Conservation (phyloP, 2,888 invertebrate genomes). For the Minunthozetes semirufus region DNA sequence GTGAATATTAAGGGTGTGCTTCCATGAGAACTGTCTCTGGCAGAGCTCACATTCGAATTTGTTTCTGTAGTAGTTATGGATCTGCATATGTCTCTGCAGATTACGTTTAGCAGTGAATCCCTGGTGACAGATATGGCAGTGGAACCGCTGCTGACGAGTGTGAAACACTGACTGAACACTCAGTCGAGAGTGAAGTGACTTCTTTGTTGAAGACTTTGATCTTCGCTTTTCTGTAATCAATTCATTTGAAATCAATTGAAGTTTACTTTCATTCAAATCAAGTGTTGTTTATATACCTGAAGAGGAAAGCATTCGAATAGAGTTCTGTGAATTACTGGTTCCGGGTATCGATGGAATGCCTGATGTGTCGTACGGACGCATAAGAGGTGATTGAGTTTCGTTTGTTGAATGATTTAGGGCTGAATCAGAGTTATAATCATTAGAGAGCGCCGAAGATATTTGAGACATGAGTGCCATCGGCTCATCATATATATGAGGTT, state of each 20-base stretch:
- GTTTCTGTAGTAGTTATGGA: slow-evolving; percentile 36
- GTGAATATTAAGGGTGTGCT: slow-evolving; percentile 38
- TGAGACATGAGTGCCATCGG: slow-evolving; percentile 14
- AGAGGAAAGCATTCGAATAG: background rate
- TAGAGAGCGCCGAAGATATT: slow-evolving; percentile 20
- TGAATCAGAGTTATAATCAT: slow-evolving; percentile 16
- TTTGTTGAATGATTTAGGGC: slow-evolving; percentile 2
- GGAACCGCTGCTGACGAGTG: slow-evolving; percentile 26
- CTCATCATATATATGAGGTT: slow-evolving; percentile 21
- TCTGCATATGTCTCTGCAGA: slow-evolving; percentile 37
- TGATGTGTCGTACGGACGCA: slow-evolving; percentile 12
- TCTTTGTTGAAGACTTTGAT: slow-evolving; percentile 19
- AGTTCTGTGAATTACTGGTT: slow-evolving; percentile 29
- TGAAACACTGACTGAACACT: background rate
- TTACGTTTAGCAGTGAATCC: slow-evolving; percentile 37
- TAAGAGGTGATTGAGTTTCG: background rate
- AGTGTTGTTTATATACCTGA: background rate
- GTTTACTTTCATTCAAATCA: background rate
- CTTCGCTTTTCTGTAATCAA: background rate
- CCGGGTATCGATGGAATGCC: slow-evolving; percentile 30
- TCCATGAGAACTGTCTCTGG: slow-evolving; percentile 37
- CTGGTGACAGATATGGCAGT: slow-evolving; percentile 37
- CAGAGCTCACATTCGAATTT: slow-evolving; percentile 37
- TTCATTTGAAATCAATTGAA: background rate
- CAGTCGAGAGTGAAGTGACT: background rate